Base-by-base conservation (phyloP, 2,888 invertebrate genomes). In the Gisinianus flammeolus region DNA sequence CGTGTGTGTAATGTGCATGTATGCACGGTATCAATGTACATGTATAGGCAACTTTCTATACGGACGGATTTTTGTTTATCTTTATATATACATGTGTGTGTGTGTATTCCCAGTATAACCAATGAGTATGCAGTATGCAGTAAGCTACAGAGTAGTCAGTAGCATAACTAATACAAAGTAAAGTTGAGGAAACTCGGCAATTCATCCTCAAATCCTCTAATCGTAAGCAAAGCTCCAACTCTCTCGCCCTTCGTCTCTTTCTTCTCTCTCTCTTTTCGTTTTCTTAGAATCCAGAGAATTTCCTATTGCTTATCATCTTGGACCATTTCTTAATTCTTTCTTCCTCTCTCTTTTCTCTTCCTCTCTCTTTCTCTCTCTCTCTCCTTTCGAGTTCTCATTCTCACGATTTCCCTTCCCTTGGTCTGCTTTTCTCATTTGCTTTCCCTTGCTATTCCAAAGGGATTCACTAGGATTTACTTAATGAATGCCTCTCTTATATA, bases 331-430 rank as follows among this genome's bases (percentile, higher is more conserved):
- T 44, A 44, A 44, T 44, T 44, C 44, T 44, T 44, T 44, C 44
- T 44, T 44, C 67, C 30, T 67, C 58, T 69, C 76, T 69, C 24
- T 56, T 62, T 67, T 35, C 58, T 6, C 76, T 68, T 62, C 64
- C 33, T 52, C 54, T 77, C 69, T 64, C 52, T 19, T 22, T 30
- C 67, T 62, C n/a, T 28, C 66, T 22, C 30, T 30, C 24, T 31
- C 67, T 26, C 67, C 33, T 67, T 35, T 67, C 33, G 72, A 52
- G 71, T 70, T 70, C 56, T 72, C 75, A 16, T 66, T 28, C 66
- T 28, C 66, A 31, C 66, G 19, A 19, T 66, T 66, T 26, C 66
- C 28, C n/a, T 30, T 31, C 31, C 28, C 31, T 66, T 67, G 31
- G 33, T 67, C 33, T 67, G 0, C 10, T 31, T 67, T 35, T 67